These are phyloP conservation scores for Drosophila prosaltans DNA, from an alignment of 1,140 invertebrate genomes.

Conservation along the genomic window DNA sequence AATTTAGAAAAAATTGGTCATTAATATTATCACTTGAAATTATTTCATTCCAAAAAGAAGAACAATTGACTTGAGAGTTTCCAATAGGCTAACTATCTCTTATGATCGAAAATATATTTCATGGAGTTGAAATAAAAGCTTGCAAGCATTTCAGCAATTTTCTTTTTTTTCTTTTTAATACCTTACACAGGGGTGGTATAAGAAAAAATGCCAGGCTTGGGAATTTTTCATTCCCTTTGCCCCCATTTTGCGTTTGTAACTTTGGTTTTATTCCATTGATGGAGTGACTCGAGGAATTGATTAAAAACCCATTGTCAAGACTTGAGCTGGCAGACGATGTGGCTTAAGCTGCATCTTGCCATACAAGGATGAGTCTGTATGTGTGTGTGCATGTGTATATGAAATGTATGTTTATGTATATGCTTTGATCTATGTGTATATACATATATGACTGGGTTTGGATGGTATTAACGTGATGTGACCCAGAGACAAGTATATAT, in stretches of 20 bases:
- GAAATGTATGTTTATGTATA: constrained; percentile 29
- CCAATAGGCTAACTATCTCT: no score
- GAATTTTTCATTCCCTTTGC: constrained; percentile 36
- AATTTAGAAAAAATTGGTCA: no score
- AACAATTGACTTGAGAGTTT: no score
- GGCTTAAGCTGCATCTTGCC: constrained; percentile 53
- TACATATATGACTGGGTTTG: neutral
- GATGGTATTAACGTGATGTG: constrained; percentile 10
- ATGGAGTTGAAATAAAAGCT: no score
- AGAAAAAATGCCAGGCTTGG: constrained; percentile 27
- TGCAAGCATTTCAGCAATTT: neutral
- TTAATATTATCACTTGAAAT: no score
- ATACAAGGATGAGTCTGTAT: neutral
- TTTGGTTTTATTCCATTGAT: constrained; percentile 57
- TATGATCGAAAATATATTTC: no score
- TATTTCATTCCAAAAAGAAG: no score
- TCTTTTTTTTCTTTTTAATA: neutral
- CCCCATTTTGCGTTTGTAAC: neutral
- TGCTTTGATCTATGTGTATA: constrained; percentile 64
- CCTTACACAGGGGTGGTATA: constrained; percentile 19
- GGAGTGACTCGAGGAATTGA: constrained; percentile 67
- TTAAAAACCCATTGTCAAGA: constrained; percentile 70
- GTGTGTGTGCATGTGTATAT: constrained; percentile 11
- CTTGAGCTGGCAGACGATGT: constrained; percentile 34
- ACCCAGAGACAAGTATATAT: constrained; percentile 14